Base-by-base conservation (phyloP, 1,140 invertebrate species). In the Trichonephila clavipes region DNA sequence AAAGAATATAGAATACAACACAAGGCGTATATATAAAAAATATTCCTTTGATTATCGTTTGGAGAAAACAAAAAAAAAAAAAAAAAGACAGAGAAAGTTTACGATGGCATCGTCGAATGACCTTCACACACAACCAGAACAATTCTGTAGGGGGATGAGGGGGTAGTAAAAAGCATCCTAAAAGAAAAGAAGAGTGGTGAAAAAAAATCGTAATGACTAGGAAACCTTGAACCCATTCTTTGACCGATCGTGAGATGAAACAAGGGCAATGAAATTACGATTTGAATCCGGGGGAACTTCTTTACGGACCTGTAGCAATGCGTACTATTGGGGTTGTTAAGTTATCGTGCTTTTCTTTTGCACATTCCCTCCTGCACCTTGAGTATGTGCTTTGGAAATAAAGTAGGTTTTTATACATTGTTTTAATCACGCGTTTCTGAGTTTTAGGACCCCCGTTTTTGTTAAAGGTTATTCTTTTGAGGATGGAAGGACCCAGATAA, bases 171-270 rank as follows among this genome's bases (percentile, higher is more conserved):
- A 87, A 62, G 61, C 61, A 87, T 87, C 28, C 58, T 34, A 64
- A 64, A 62, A 87, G 85, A 87, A 87, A 87, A 87, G 85, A 87
- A 87, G 28, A 87, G 85, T 87, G 85, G 19, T 40, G 14, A 6
- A 87, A 87, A 61, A 87, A 34, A 40, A 34, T 34, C 72, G 72
- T 40, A 77, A 77, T 77, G 72, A 77, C 72, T n/a, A 10, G 14
- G 51, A 51, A 81, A 90, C 88, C 88, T 90, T 90, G 88, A 90
- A 90, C 88, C 40, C 69, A 69, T 90, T 90, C 88, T 81, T 81
- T 90, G 88, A 77, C 88, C 72, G 66, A 77, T 51, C 72, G 88
- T 90, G 88, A 90, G 72, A 89, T 83, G 21, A 59, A 40, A 12
- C 51, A 58, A 85, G 82, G 82, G 82, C 82, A 85, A 58, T 85